These are phyloP conservation scores for Strigamia transsilvanica DNA, from an alignment of 2,888 invertebrate species.

Conservation along the genomic window DNA sequence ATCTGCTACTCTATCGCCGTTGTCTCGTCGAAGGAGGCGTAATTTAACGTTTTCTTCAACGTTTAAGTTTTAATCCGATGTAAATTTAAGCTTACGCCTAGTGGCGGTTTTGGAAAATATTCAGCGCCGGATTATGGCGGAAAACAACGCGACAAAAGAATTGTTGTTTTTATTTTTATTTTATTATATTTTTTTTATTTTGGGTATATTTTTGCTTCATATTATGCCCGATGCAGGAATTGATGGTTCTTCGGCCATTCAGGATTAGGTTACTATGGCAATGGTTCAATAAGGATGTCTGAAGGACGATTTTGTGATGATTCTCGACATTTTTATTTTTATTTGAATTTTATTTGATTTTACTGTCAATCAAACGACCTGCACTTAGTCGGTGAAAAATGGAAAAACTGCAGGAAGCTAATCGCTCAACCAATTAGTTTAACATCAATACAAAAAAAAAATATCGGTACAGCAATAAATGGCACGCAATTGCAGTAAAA, in stretches of 20 bases:
- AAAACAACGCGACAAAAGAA: neutral
- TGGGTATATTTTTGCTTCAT: neutral
- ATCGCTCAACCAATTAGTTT: slow-evolving; percentile 3
- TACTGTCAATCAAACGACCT: too few species aligned
- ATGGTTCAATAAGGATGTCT: slow-evolving; percentile 18
- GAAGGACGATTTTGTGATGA: slow-evolving; percentile 15
- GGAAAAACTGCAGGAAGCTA: neutral
- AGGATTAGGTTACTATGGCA: slow-evolving; percentile 44
- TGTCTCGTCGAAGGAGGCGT: neutral
- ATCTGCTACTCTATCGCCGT: slow-evolving; percentile 18
- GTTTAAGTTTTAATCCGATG: too few species aligned
- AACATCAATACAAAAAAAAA: neutral
- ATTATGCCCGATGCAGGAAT: neutral
- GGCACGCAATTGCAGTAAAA: neutral
- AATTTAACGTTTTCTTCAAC: too few species aligned
- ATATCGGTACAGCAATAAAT: slow-evolving; percentile 3
- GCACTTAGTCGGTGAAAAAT: neutral
- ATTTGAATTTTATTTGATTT: neutral
- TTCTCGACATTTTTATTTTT: neutral
- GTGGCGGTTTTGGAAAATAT: too few species aligned
- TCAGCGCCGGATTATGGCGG: neutral
- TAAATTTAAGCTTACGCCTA: too few species aligned
- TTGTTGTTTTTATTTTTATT: neutral
- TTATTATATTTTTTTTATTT: neutral
- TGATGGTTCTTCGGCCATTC: slow-evolving; percentile 19